phyloP scores from a whole-genome alignment of 1,140 invertebrate genomes.

The Drosophila pachea region DNA sequence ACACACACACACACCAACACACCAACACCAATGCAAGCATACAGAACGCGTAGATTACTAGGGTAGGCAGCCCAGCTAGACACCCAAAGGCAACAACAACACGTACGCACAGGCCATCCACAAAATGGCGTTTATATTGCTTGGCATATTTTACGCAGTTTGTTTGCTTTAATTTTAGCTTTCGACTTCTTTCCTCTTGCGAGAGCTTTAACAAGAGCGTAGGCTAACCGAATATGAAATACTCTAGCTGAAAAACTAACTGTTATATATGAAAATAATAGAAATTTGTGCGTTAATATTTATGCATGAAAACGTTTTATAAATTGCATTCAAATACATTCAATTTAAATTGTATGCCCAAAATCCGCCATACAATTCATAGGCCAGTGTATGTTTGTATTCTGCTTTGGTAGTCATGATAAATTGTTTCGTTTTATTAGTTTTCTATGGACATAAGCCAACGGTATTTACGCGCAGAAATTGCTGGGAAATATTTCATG shows the following conservation, averaged over 20 bases:
- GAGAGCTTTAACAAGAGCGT: constrained; percentile 1
- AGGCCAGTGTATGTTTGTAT: constrained; percentile 6
- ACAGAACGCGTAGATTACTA: constrained; percentile 26
- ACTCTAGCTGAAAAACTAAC: neutral
- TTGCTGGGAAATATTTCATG: constrained; percentile 17
- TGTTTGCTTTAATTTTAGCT: constrained; percentile 50
- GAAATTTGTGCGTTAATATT: constrained; percentile 18
- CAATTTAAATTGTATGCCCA: constrained; percentile 2
- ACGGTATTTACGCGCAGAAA: constrained; percentile 13
- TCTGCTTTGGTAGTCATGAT: constrained; percentile 5
- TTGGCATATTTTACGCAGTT: constrained; percentile 52
- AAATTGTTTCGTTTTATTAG: constrained; percentile 29
- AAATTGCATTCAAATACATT: constrained; percentile 41
- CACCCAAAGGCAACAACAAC: constrained; percentile 26
- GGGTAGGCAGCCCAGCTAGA: constrained; percentile 35
- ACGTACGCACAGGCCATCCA: constrained; percentile 40
- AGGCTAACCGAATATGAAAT: neutral
- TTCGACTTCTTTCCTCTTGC: neutral
- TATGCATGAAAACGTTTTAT: constrained; percentile 11
- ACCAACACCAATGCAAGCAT: neutral
- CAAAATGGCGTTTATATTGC: constrained; percentile 56
- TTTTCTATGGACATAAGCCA: constrained; percentile 14
- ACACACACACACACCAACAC: neutral
- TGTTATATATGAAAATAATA: no score
- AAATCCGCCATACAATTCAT: constrained; percentile 2